These are phyloP conservation scores for Tangara arthus DNA, from an alignment of 2,797 vertebrate species.

Conservation along the genomic window DNA sequence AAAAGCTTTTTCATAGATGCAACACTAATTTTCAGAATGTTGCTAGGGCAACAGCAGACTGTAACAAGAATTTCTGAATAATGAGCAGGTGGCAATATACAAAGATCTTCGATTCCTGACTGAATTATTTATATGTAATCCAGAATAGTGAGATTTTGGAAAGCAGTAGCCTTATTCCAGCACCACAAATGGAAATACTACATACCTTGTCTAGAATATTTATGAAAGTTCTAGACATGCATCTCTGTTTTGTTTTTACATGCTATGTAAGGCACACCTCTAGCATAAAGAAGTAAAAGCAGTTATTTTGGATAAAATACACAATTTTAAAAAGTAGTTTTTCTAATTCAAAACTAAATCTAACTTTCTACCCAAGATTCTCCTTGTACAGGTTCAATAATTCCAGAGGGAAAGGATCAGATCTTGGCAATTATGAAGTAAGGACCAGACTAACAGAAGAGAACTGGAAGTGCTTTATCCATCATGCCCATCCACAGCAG, in stretches of 20 bases:
- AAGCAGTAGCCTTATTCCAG: not conserved
- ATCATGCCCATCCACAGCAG: not conserved
- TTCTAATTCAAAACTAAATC: not conserved
- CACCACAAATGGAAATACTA: not conserved
- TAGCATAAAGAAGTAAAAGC: not conserved
- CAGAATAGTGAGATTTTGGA: slow-evolving; percentile 12
- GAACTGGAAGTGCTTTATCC: not conserved
- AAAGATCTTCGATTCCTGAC: not conserved
- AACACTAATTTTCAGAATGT: slow-evolving; percentile 58
- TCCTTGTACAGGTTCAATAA: not conserved
- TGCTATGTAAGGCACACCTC: not conserved
- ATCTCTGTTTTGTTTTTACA: not conserved
- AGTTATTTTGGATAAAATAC: not conserved
- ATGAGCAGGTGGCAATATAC: slow-evolving; percentile 49
- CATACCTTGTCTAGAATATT: not conserved
- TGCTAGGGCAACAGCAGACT: slow-evolving; percentile 57
- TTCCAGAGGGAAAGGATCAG: not conserved
- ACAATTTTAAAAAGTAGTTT: not conserved
- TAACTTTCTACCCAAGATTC: not conserved
- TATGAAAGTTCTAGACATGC: not conserved
- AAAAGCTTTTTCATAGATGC: slow-evolving; percentile 46
- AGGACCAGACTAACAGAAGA: not conserved
- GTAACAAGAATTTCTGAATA: slow-evolving; percentile 56
- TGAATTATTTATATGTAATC: slow-evolving; percentile 24
- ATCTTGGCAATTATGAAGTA: not conserved